Conservation (phyloP, 2,113 vertebrate species). For the Macheiramphus alcinus region DNA sequence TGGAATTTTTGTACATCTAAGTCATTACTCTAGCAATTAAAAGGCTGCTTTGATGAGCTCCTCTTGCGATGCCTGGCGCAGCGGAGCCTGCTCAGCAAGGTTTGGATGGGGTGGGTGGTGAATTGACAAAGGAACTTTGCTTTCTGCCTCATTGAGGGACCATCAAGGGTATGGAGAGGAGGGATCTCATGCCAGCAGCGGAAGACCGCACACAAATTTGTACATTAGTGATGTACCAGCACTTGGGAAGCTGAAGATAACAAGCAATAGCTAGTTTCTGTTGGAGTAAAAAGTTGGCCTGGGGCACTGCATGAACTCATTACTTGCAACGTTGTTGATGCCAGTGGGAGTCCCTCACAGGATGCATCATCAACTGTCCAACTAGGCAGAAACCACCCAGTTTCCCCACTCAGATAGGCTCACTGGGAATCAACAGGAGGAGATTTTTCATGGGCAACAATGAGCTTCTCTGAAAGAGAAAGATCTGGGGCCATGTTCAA, state of each 20-base stretch:
- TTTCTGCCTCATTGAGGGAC: background rate
- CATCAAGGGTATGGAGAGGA: background rate
- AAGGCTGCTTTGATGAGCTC: conserved; percentile 20
- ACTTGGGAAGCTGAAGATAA: background rate
- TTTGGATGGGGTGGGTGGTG: background rate
- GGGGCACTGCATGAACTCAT: background rate
- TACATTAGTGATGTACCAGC: background rate
- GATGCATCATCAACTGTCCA: background rate
- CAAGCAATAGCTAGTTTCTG: background rate
- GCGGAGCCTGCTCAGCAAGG: background rate
- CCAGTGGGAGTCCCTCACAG: background rate
- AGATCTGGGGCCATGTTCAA: background rate
- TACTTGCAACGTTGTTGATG: background rate
- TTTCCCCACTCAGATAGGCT: background rate
- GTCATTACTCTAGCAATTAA: background rate
- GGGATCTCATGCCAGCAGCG: background rate
- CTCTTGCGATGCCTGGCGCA: accelerated
- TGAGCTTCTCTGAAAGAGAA: background rate
- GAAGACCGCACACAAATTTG: background rate
- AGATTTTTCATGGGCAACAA: background rate
- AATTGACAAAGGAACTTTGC: background rate
- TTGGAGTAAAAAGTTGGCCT: background rate
- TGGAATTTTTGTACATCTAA: background rate
- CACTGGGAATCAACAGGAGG: background rate
- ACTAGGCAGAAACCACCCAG: background rate